Conservation (phyloP, 2,113 vertebrate species). For the Petroica traversi region DNA sequence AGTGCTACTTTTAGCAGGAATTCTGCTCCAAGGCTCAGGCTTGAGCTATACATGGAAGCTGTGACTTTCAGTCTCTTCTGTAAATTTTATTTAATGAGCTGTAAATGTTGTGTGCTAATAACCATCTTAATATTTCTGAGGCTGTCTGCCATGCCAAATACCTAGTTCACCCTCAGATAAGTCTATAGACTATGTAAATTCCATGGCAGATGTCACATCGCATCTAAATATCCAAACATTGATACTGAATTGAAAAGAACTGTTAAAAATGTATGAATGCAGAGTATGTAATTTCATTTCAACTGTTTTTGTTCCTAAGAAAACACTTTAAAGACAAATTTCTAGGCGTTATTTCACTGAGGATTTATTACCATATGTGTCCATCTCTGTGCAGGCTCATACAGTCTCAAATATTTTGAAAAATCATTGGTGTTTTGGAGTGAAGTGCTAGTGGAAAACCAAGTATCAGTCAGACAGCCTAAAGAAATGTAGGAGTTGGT, state of each 20-base stretch:
- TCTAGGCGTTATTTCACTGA: neutral
- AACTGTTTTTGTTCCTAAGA: neutral
- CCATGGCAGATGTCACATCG: neutral
- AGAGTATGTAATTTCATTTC: neutral
- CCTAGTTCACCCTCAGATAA: neutral
- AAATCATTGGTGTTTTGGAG: neutral
- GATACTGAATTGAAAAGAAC: neutral
- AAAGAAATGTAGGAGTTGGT: neutral
- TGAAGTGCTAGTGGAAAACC: neutral
- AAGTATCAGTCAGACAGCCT: neutral
- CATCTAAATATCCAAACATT: neutral
- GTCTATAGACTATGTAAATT: neutral
- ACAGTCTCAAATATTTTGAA: neutral
- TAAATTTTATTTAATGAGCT: constrained; percentile 18
- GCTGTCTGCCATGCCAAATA: neutral
- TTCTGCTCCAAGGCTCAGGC: neutral
- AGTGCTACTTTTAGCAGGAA: constrained; percentile 29
- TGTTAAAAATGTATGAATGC: neutral
- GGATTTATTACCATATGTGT: neutral
- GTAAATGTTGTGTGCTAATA: neutral
- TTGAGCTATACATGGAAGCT: neutral
- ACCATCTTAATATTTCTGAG: neutral
- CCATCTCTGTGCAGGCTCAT: neutral
- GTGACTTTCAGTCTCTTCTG: constrained; percentile 19
- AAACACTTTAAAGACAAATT: neutral